Evolutionary conservation across 2,888 invertebrate species (phyloP).

Genomic region (Melieria picta): DNA sequence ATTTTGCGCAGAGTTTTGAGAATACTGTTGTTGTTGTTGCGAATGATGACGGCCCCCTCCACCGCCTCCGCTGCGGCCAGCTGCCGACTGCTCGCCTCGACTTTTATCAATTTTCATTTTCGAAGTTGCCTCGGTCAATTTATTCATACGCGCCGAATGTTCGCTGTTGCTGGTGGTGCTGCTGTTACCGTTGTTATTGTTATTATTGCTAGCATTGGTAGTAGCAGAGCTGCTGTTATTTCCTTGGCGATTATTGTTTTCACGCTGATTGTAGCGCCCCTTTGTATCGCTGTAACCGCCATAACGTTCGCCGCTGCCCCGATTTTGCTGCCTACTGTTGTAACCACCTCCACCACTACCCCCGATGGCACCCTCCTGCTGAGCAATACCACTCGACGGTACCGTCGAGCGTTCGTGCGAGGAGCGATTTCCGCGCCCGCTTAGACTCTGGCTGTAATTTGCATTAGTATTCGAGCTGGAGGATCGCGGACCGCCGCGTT

Average conservation of each 20-base stretch:
- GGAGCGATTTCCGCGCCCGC: slow-evolving; percentile 39
- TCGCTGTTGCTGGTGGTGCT: slow-evolving; percentile 31
- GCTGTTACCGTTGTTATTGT: slow-evolving; percentile 19
- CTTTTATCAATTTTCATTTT: slow-evolving; percentile 53
- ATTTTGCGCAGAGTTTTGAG: slow-evolving; percentile 27
- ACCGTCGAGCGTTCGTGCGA: slow-evolving; percentile 38
- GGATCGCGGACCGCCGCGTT: slow-evolving; percentile 22
- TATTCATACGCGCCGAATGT: slow-evolving; percentile 43
- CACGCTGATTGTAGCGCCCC: slow-evolving; percentile 32
- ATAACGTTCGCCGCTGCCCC: slow-evolving; percentile 7
- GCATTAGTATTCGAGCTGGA: slow-evolving; percentile 18
- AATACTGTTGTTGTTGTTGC: slow-evolving; percentile 57
- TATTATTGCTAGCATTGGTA: slow-evolving; percentile 24
- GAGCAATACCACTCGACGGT: neutral
- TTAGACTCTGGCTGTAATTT: slow-evolving; percentile 39
- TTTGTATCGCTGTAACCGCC: slow-evolving; percentile 15
- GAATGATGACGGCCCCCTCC: slow-evolving; percentile 28
- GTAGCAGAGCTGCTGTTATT: slow-evolving; percentile 20
- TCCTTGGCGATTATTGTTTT: slow-evolving; percentile 29
- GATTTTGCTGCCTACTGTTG: slow-evolving; percentile 6
- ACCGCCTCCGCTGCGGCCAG: slow-evolving; percentile 17
- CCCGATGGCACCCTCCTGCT: slow-evolving; percentile 14
- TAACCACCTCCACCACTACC: slow-evolving; percentile 10
- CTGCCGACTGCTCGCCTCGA: slow-evolving; percentile 40
- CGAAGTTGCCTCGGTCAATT: slow-evolving; percentile 52